Conservation (phyloP, 2,797 vertebrate genomes). For the Taenioides sp. region DNA sequence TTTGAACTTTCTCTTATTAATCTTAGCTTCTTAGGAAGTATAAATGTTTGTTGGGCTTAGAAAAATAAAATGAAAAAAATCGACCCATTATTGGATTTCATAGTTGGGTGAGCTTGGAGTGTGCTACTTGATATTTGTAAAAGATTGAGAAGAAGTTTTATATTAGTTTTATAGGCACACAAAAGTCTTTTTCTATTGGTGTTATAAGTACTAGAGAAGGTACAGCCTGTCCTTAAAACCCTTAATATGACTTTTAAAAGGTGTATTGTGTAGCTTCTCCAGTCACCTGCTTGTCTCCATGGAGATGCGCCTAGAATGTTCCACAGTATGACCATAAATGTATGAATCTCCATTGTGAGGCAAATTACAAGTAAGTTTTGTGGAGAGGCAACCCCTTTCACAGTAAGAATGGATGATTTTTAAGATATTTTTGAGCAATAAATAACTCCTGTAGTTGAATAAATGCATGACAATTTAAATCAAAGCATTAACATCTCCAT, state of each 20-base stretch:
- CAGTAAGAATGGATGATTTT: no score
- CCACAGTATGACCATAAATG: no score
- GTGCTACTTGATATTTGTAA: not conserved
- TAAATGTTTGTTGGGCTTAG: slow-evolving; percentile 6
- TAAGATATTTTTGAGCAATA: no score
- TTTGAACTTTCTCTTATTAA: slow-evolving; percentile 56
- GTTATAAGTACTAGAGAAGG: not conserved
- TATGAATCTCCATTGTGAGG: no score
- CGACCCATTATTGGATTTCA: not conserved
- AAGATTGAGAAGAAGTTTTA: not conserved
- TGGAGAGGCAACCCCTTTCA: no score
- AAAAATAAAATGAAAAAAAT: slow-evolving; percentile 1
- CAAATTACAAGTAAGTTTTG: no score
- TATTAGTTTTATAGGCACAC: not conserved
- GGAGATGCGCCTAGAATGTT: no score
- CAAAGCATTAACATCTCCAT: no score
- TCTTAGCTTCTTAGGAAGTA: slow-evolving; percentile 19
- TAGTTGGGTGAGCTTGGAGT: not conserved
- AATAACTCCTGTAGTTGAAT: no score
- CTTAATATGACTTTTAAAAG: not conserved
- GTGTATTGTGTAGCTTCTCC: no score
- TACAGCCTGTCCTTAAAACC: not conserved
- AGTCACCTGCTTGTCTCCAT: no score
- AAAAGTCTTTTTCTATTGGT: not conserved
- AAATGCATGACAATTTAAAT: no score